These are phyloP conservation scores for Xylophagus ater DNA, from an alignment of 2,888 invertebrate genomes.

Conservation along the genomic window DNA sequence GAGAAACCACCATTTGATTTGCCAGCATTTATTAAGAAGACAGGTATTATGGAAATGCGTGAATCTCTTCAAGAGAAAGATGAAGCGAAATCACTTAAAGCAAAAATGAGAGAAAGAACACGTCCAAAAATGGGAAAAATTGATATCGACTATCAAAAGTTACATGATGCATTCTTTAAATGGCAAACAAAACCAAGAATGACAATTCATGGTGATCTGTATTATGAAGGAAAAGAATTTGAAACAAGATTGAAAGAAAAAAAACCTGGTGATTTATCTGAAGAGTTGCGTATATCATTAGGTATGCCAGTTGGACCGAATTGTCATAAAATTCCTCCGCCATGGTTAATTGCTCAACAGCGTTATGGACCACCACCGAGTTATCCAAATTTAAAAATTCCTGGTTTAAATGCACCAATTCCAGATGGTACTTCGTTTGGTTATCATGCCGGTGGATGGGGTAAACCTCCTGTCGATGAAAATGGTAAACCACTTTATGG, in stretches of 20 bases:
- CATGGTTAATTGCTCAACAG: slow-evolving; percentile 65
- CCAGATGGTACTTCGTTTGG: slow-evolving; percentile 97
- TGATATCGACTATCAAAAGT: slow-evolving; percentile 98
- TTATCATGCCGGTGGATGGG: slow-evolving; percentile 99
- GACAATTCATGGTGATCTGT: slow-evolving; percentile 97
- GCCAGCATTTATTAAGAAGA: slow-evolving; percentile 96
- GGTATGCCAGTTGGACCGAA: slow-evolving; percentile 98
- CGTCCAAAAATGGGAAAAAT: slow-evolving; percentile 98
- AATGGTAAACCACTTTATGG: slow-evolving; percentile 96
- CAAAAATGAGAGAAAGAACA: slow-evolving; percentile 94
- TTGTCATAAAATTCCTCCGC: slow-evolving; percentile 82
- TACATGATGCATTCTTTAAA: slow-evolving; percentile 98
- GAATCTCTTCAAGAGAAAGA: slow-evolving; percentile 97
- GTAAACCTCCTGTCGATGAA: slow-evolving; percentile 98
- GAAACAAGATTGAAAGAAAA: slow-evolving; percentile 96
- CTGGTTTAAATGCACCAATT: slow-evolving; percentile 95
- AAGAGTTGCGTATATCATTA: slow-evolving; percentile 88
- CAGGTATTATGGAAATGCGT: slow-evolving; percentile 99
- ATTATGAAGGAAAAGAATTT: slow-evolving; percentile 98
- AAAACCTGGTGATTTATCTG: slow-evolving; percentile 94
- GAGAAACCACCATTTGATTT: slow-evolving; percentile 98
- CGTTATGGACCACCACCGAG: slow-evolving; percentile 96
- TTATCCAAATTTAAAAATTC: slow-evolving; percentile 95
- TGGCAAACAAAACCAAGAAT: slow-evolving; percentile 99
- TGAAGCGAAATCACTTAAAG: slow-evolving; percentile 86